Evolutionary conservation across 2,888 invertebrate species (phyloP).

Genomic region (Ochropleura leucogaster): DNA sequence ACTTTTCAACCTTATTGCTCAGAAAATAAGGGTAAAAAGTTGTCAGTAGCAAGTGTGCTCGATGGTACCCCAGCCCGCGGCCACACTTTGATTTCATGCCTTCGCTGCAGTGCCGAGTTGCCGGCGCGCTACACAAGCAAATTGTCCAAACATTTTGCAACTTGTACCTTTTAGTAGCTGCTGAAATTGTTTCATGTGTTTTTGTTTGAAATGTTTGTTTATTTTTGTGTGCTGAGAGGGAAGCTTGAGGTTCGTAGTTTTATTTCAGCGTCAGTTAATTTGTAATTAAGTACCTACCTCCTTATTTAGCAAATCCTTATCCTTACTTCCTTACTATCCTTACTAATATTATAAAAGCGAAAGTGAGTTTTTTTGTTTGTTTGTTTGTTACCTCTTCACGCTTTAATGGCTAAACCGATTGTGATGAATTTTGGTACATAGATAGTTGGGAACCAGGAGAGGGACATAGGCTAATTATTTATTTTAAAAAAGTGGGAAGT

Average conservation of each 20-base stretch:
- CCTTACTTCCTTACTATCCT: no score
- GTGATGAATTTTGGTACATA: no score
- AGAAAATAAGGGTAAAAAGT: no score
- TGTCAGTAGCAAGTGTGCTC: no score
- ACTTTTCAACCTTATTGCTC: no score
- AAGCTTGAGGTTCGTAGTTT: neutral
- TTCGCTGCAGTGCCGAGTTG: slow-evolving; percentile 29
- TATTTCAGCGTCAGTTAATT: neutral
- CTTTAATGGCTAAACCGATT: no score
- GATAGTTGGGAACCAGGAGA: no score
- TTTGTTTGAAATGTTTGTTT: slow-evolving; percentile 26
- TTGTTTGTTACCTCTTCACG: no score
- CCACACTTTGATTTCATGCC: slow-evolving; percentile 76
- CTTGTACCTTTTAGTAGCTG: slow-evolving; percentile 28
- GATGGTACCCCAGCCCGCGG: slow-evolving; percentile 67
- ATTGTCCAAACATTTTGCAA: slow-evolving; percentile 60
- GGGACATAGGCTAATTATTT: no score
- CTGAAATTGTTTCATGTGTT: slow-evolving; percentile 25
- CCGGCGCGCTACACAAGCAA: slow-evolving; percentile 56
- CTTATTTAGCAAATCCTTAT: neutral
- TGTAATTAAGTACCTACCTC: neutral
- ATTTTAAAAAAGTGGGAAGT: no score
- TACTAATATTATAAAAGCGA: no score
- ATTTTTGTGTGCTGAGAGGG: neutral
- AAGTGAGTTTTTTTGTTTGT: no score